phyloP scores from a whole-genome alignment of 2,113 vertebrate genomes.

The Mus musculus region GRCm39 chr7:24708501-24709000 shows the following conservation, averaged over 20 bases:
- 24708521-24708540: background rate
- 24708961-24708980: background rate
- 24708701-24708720: constrained; percentile 75
- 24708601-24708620: background rate
- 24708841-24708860: background rate
- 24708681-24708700: constrained; percentile 82
- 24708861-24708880: background rate
- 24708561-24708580: background rate
- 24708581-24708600: background rate
- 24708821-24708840: background rate
- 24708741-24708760: constrained; percentile 49
- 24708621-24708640: background rate
- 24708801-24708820: background rate
- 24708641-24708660: constrained; percentile 60
- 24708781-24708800: background rate
- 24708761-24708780: background rate
- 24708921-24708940: background rate
- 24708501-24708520: background rate
- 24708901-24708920: background rate
- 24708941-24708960: background rate
- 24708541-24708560: background rate
- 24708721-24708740: constrained; percentile 22
- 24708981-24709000: constrained; percentile 59
- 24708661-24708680: constrained; percentile 57
- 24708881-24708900: background rate